A percentile compares a stretch with the other conserved stretches of the same genome.
These are phyloP conservation scores for Clarias macrocephalus DNA, from an alignment of 2,113 vertebrate genomes.

Conservation along the genomic window DNA sequence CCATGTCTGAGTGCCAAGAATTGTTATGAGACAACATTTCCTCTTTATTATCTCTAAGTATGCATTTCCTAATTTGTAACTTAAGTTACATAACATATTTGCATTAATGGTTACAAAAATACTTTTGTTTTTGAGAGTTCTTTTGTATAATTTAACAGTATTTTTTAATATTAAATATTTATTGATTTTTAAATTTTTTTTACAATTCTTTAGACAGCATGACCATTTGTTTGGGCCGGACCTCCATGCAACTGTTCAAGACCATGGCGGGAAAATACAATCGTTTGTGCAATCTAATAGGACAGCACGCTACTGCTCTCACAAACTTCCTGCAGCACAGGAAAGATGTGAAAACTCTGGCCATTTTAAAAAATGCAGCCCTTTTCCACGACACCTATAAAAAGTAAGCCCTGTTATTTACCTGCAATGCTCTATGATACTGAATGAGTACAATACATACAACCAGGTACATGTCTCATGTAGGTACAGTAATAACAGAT, in stretches of 20 bases:
- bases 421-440: neutral
- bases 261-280: slow-evolving; percentile 83
- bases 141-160: neutral
- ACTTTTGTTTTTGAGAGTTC: neutral
- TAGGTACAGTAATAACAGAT: neutral
- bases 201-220: slow-evolving; percentile 74
- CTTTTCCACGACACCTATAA: slow-evolving; percentile 88
- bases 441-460: slow-evolving; percentile 37
- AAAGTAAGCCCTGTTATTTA: slow-evolving; percentile 75
- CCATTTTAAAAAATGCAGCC: slow-evolving; percentile 81
- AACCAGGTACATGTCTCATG: neutral
- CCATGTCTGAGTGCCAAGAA: neutral
- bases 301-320: slow-evolving; percentile 86
- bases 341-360: slow-evolving; percentile 80
- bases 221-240: slow-evolving; percentile 65
- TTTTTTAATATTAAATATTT: neutral
- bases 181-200: neutral
- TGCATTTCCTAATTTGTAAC: neutral
- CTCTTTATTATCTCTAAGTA: neutral
- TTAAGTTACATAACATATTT: neutral
- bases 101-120: neutral
- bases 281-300: slow-evolving; percentile 84
- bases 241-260: slow-evolving; percentile 80
- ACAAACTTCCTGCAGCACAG: slow-evolving; percentile 82
- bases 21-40: neutral